Evolutionary conservation across 2,888 invertebrate genomes (phyloP).

Genomic region (Megamerina dolium): DNA sequence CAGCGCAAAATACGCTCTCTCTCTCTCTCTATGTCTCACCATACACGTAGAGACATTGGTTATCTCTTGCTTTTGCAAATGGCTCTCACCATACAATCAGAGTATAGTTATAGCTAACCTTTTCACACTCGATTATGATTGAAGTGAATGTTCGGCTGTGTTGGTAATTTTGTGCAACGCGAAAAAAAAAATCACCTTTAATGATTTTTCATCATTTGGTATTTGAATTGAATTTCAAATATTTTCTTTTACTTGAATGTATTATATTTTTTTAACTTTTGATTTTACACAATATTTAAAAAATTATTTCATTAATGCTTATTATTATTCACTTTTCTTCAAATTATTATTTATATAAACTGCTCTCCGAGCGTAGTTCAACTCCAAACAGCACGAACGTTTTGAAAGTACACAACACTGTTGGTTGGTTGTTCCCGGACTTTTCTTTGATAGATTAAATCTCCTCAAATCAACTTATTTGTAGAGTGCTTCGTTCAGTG

Average conservation of each 20-base stretch:
- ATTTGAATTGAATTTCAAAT: conserved; percentile 11
- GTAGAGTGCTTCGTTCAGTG: too few relatives aligned
- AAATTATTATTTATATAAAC: too few relatives aligned
- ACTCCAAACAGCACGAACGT: conserved; percentile 14
- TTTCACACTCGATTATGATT: too few relatives aligned
- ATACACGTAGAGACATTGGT: too few relatives aligned
- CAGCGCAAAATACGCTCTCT: conserved; percentile 5
- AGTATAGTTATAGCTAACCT: too few relatives aligned
- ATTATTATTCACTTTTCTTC: too few relatives aligned
- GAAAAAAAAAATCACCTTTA: conserved; percentile 29
- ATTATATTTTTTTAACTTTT: conserved; percentile 12
- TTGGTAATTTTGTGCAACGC: conserved; percentile 35
- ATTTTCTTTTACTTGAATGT: conserved; percentile 9
- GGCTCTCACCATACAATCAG: too few relatives aligned
- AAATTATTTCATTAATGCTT: too few relatives aligned
- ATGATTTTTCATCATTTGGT: conserved; percentile 23
- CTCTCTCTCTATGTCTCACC: conserved; percentile 1
- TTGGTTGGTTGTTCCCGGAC: conserved; percentile 25
- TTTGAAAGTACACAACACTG: conserved; percentile 18
- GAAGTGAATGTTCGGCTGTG: too few relatives aligned
- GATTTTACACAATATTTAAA: conserved; percentile 3
- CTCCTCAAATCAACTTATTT: conserved; percentile 22
- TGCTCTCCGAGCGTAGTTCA: too few relatives aligned
- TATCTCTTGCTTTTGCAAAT: too few relatives aligned
- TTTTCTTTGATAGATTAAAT: conserved; percentile 29